Evolutionary conservation across 1,140 invertebrate species (phyloP).

Genomic region (Eueides isabella): DNA sequence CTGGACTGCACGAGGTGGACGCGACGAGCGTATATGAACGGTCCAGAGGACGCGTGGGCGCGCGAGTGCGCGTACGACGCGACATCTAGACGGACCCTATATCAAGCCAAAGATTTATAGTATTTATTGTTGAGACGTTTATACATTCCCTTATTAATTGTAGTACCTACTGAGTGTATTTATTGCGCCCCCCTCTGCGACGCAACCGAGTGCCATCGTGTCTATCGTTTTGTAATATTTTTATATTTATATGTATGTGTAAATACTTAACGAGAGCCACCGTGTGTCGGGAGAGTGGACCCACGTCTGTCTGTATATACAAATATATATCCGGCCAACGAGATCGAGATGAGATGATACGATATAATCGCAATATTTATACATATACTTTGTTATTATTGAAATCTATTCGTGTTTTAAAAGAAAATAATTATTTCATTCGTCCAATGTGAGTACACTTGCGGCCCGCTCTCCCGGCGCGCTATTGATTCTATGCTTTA

Average conservation of each 20-base stretch:
- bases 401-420: constrained; percentile 39
- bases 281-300: constrained; percentile 64
- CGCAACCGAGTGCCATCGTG: constrained; percentile 78
- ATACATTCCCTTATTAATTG: constrained; percentile 70
- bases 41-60: too few relatives aligned
- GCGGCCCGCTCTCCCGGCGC: constrained; percentile 59
- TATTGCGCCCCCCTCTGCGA: constrained; percentile 42
- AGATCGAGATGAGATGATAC: constrained; percentile 36
- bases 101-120: constrained; percentile 81
- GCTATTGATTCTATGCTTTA: constrained; percentile 53
- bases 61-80: constrained; percentile 8
- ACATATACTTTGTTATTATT: constrained; percentile 41
- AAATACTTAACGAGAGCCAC: constrained; percentile 67
- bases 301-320: constrained; percentile 47
- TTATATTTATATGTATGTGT: constrained; percentile 74
- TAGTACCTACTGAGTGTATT: constrained; percentile 36
- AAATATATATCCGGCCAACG: constrained; percentile 68
- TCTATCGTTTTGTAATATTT: constrained; percentile 73
- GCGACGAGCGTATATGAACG: too few relatives aligned
- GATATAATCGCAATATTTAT: constrained; percentile 44
- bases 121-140: constrained; percentile 79
- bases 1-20: too few relatives aligned
- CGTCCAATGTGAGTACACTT: constrained; percentile 50
- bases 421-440: constrained; percentile 53
- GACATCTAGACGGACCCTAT: too few relatives aligned